Evolutionary conservation across 2,113 vertebrate species (phyloP).

Genomic region (Thoracochromis brauschi): DNA sequence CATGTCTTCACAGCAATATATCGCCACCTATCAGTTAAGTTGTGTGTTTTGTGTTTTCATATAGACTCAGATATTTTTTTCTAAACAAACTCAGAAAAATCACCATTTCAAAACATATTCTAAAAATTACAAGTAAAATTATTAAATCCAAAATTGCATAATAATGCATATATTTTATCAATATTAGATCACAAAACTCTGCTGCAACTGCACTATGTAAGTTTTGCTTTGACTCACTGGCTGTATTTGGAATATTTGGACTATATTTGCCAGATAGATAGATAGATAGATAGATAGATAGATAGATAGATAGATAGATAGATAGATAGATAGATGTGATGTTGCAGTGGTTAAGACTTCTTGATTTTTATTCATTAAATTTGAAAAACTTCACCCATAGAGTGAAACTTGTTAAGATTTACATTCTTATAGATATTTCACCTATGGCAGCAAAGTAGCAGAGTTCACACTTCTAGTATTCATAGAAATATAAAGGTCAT

Average conservation of each 20-base stretch:
- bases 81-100: not conserved
- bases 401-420: not conserved
- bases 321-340: too few relatives aligned
- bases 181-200: not conserved
- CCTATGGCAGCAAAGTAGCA: not conserved
- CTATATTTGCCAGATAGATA: not conserved
- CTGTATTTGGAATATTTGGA: not conserved
- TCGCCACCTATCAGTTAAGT: not conserved
- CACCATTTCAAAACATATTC: not conserved
- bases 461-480: not conserved
- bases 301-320: not conserved
- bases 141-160: not conserved
- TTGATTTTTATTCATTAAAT: not conserved
- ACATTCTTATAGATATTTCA: not conserved
- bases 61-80: not conserved
- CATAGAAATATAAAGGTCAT: constrained; percentile 3
- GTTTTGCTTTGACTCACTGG: not conserved
- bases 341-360: not conserved
- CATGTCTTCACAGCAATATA: not conserved
- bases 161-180: not conserved
- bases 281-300: not conserved
- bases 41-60: not conserved
- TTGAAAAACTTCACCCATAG: not conserved
- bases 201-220: not conserved
- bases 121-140: not conserved